Evolutionary conservation across 92 coral and sea anemone species (phyloP).

Genomic region (Palythoa heliodiscus): DNA sequence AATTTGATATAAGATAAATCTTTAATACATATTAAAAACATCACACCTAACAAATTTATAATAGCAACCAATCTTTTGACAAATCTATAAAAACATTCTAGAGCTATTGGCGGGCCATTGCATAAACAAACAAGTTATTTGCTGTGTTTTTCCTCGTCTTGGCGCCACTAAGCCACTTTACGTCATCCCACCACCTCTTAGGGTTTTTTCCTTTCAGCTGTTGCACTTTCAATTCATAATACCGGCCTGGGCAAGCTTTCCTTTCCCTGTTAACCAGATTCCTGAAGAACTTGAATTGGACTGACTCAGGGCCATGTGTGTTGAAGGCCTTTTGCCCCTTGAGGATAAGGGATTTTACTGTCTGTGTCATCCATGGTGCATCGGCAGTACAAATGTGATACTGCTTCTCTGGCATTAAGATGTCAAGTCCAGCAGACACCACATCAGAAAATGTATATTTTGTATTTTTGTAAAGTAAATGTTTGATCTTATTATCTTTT

Average conservation of each 20-base stretch:
- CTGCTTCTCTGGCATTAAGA: conserved; percentile 41
- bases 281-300: conserved; percentile 39
- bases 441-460: neutral
- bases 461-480: too few species aligned
- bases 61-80: too few species aligned
- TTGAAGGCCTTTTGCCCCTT: conserved; percentile 38
- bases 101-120: too few species aligned
- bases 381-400: conserved; percentile 42
- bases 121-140: too few species aligned
- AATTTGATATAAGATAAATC: too few species aligned
- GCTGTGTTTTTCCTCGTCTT: neutral
- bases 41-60: too few species aligned
- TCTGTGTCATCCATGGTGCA: conserved; percentile 46
- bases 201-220: neutral
- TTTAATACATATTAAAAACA: too few species aligned
- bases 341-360: conserved; percentile 40
- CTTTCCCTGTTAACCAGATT: conserved; percentile 52
- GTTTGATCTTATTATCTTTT: too few species aligned
- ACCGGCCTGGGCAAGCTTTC: conserved; percentile 49
- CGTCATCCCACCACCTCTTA: neutral
- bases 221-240: conserved; percentile 43
- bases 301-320: conserved; percentile 15
- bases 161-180: neutral
- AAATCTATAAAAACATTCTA: too few species aligned
- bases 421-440: conserved; percentile 37